phyloP scores from a whole-genome alignment of 2,888 invertebrate genomes.

The Lithodes maja region DNA sequence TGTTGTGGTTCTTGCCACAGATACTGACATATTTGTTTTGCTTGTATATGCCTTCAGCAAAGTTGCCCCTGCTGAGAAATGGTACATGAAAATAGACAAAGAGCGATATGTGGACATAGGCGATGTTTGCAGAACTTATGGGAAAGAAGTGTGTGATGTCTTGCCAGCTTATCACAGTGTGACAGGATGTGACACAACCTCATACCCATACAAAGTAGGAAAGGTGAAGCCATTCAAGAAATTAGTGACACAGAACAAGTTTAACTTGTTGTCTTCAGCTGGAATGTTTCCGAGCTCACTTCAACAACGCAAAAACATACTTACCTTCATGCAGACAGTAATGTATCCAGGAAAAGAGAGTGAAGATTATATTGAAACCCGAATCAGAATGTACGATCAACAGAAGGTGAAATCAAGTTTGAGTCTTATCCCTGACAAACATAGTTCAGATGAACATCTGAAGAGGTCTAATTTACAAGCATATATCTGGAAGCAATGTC shows the following conservation, averaged over 20 bases:
- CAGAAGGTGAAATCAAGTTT: conserved; percentile 20
- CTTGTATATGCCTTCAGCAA: conserved; percentile 1
- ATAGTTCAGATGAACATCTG: background rate
- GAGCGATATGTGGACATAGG: background rate
- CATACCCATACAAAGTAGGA: conserved; percentile 40
- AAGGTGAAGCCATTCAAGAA: conserved; percentile 44
- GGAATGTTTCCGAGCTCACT: background rate
- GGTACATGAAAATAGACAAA: conserved; percentile 1
- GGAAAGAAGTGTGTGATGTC: background rate
- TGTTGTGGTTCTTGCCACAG: conserved; percentile 19
- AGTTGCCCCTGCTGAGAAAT: no score
- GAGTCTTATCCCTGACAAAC: background rate
- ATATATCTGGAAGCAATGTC: background rate
- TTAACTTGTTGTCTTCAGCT: background rate
- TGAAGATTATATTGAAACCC: conserved; percentile 6
- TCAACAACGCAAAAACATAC: background rate
- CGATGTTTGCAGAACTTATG: background rate
- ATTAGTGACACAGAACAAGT: background rate
- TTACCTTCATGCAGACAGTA: background rate
- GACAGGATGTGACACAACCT: conserved; percentile 33
- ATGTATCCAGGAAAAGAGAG: conserved; percentile 19
- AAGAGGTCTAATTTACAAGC: background rate
- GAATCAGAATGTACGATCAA: conserved; percentile 14
- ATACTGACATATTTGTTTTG: conserved; percentile 20
- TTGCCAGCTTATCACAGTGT: conserved; percentile 24